phyloP scores from a whole-genome alignment of 2,888 invertebrate species.

The Acleris sparsana region DNA sequence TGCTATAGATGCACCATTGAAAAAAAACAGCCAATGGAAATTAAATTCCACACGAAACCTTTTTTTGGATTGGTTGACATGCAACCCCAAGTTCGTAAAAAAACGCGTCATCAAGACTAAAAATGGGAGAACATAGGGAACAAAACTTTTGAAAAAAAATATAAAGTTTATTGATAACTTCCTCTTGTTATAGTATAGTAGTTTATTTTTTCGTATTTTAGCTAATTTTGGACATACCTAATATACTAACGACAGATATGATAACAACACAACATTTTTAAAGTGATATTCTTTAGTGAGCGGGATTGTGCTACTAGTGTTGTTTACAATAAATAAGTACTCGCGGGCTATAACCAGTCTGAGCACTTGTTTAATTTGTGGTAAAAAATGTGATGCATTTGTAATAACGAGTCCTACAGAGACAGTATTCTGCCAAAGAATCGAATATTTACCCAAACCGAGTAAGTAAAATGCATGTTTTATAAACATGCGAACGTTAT shows the following conservation, averaged over 20 bases:
- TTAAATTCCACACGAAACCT: too few relatives aligned
- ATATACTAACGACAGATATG: background rate
- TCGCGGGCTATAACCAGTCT: conserved; percentile 28
- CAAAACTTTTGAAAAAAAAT: conserved; percentile 2
- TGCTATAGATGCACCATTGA: too few relatives aligned
- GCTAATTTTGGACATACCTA: background rate
- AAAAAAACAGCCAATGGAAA: too few relatives aligned
- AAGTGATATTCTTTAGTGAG: background rate
- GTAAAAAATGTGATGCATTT: conserved; percentile 31
- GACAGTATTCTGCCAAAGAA: conserved; percentile 28
- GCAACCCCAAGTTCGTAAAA: too few relatives aligned
- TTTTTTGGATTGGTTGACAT: too few relatives aligned
- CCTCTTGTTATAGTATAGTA: conserved; percentile 11
- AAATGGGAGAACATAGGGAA: too few relatives aligned
- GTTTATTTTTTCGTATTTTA: background rate
- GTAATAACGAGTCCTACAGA: conserved; percentile 18
- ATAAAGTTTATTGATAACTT: conserved; percentile 16
- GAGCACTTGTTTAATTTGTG: conserved; percentile 32
- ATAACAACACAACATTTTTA: background rate
- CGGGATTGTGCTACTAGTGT: background rate
- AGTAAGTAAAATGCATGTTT: conserved; percentile 29
- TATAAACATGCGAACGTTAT: conserved; percentile 25
- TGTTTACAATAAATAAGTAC: conserved; percentile 25
- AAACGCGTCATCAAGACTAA: too few relatives aligned
- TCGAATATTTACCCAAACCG: conserved; percentile 29